These are phyloP conservation scores for Drosophila conformis DNA, from an alignment of 2,888 invertebrate species.

Conservation along the genomic window DNA sequence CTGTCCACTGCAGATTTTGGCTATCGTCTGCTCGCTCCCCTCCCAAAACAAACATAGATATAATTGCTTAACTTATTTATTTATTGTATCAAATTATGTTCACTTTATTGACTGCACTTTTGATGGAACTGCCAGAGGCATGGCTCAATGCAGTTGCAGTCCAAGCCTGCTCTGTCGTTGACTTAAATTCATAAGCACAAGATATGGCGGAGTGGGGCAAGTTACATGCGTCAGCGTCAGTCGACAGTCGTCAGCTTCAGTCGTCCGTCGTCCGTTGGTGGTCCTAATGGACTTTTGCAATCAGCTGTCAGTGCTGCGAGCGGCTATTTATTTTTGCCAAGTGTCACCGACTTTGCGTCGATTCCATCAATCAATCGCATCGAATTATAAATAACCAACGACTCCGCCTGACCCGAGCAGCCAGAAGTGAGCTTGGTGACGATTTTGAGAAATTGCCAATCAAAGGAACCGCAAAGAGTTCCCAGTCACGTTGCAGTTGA, in stretches of 20 bases:
- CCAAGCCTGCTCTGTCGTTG: slow-evolving; percentile 14
- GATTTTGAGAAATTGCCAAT: slow-evolving; percentile 79
- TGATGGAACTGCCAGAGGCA: slow-evolving; percentile 52
- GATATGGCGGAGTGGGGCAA: neutral
- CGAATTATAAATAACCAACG: slow-evolving; percentile 78
- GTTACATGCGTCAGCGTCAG: slow-evolving; percentile 33
- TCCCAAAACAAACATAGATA: slow-evolving; percentile 3
- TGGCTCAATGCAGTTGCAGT: slow-evolving; percentile 45
- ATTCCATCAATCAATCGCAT: slow-evolving; percentile 77
- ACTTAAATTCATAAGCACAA: neutral
- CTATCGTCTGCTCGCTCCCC: neutral
- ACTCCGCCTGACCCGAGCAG: slow-evolving; percentile 37
- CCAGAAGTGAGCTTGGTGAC: slow-evolving; percentile 50
- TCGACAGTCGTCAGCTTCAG: neutral
- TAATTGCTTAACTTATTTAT: slow-evolving; percentile 4
- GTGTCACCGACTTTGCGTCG: slow-evolving; percentile 76
- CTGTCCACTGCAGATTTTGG: slow-evolving; percentile 23
- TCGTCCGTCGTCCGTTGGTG: slow-evolving; percentile 2
- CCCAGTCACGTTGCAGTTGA: slow-evolving; percentile 73
- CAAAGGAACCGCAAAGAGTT: slow-evolving; percentile 77
- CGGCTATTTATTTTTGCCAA: slow-evolving; percentile 80
- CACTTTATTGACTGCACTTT: slow-evolving; percentile 79
- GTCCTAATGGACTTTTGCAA: slow-evolving; percentile 79
- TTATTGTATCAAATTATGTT: slow-evolving; percentile 59
- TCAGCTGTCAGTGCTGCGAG: slow-evolving; percentile 76